Percentiles rank a stretch among this genome's conserved stretches.
phyloP scores from a whole-genome alignment of 2,113 vertebrate species.

The Coturnix japonica region DNA sequence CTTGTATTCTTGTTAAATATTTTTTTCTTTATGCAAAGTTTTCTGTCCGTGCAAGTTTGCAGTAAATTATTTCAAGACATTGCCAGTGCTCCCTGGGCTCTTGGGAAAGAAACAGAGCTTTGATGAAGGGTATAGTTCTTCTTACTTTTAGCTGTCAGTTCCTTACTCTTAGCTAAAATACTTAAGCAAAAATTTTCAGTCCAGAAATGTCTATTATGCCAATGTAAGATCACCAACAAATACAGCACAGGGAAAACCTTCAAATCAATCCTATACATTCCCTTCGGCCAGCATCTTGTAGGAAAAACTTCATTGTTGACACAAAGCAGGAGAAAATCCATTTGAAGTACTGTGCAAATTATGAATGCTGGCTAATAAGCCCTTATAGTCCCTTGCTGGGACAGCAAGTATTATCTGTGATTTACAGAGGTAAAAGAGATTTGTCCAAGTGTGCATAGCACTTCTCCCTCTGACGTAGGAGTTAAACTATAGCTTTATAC shows the following conservation, averaged over 20 bases:
- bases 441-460: background rate
- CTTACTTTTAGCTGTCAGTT: background rate
- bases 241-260: background rate
- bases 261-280: background rate
- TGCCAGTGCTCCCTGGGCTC: background rate
- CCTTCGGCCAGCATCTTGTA: background rate
- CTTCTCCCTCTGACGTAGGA: background rate
- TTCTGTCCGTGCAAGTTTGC: background rate
- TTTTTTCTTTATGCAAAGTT: background rate
- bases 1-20: background rate
- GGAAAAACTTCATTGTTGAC: background rate
- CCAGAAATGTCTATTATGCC: background rate
- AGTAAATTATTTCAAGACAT: background rate
- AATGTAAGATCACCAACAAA: background rate
- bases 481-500: background rate
- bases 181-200: background rate
- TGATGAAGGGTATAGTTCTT: background rate
- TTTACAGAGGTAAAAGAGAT: background rate
- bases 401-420: background rate
- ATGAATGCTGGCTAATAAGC: background rate
- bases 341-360: background rate
- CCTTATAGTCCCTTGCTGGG: background rate
- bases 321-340: background rate
- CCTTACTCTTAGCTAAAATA: background rate
- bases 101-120: background rate